Evolutionary conservation across 1,140 invertebrate genomes (phyloP), one percentile per base, ranked within the genome.

Genomic region (Batillaria attramentaria): DNA sequence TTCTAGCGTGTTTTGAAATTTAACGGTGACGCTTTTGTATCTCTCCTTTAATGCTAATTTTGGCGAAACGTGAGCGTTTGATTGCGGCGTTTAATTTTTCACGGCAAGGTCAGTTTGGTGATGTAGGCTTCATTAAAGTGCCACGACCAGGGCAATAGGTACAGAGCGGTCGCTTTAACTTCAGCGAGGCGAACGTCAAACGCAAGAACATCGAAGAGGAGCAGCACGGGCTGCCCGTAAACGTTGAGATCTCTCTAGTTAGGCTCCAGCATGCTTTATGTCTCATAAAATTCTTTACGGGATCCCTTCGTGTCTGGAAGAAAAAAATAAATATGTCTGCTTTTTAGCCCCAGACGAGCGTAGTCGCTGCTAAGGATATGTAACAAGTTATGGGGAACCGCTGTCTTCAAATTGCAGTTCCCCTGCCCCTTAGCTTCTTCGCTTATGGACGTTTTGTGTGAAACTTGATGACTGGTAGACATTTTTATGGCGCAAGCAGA

Each of bases 391-490:
- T 75, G 35, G n/a, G 33, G 54, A 13, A 60, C 73, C 28, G 73
- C 73, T 42, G 37, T 41, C 73, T 65, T 62, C 54, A 65, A 62
- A 57, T 42, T 2, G 35, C 57, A 28, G 35, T 42, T 75, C n/a
- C 57, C 57, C 5, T 39, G 28, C 33, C 73, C 73, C 35, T n/a
- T 33, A 35, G 57, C 57, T 75, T 57, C 73, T 41, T 18, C 39
- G 54, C 4, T 75, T 62, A 75, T 57, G 73, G 54, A 42, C 57
- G 33, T 60, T 75, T 60, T 65, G 73, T 65, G 73, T 42, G 57
- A 75, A 75, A 75, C 54, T 35, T 60, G 73, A 75, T 60, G 73
- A 75, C 73, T 75, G 73, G 46, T 75, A 75, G 57, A 75, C 73
- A 75, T 75, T 75, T 75, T 75, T 75, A 75, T 33, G 54, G 54